Conservation (phyloP, 1,140 invertebrate genomes). For the Anadara kagoshimensis region DNA sequence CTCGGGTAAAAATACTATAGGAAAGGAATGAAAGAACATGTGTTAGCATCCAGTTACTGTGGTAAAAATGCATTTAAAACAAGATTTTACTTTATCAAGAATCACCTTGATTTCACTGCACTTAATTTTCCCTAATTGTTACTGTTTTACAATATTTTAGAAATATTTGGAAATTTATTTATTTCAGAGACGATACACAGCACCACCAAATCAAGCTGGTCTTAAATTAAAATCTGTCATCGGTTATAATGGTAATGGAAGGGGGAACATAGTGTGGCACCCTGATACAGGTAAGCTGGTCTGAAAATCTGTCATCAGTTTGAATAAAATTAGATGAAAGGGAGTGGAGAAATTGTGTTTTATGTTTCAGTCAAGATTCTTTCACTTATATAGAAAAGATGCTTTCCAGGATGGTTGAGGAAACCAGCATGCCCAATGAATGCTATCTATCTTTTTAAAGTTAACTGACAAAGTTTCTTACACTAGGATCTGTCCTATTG, state of each 20-base stretch:
- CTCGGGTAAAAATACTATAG: no score
- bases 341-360: neutral
- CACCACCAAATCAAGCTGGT: conserved; percentile 72
- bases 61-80: no score
- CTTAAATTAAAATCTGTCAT: conserved; percentile 68
- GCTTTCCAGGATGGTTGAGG: no score
- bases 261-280: conserved; percentile 71
- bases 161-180: no score
- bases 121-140: neutral
- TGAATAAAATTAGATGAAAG: neutral
- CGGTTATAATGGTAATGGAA: conserved; percentile 72
- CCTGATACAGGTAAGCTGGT: conserved; percentile 65
- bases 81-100: neutral
- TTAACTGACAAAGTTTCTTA: no score
- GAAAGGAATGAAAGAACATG: no score
- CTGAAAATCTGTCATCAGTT: neutral
- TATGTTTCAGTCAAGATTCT: no score
- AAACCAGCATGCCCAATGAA: no score
- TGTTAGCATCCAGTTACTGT: no score
- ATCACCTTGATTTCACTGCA: neutral
- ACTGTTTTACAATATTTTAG: neutral
- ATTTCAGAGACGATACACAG: conserved; percentile 69
- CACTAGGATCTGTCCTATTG: no score
- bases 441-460: no score
- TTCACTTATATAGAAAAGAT: no score